Base-by-base conservation (phyloP, 53 echinoderm and acorn worm genomes). In the Arbacia lixula region DNA sequence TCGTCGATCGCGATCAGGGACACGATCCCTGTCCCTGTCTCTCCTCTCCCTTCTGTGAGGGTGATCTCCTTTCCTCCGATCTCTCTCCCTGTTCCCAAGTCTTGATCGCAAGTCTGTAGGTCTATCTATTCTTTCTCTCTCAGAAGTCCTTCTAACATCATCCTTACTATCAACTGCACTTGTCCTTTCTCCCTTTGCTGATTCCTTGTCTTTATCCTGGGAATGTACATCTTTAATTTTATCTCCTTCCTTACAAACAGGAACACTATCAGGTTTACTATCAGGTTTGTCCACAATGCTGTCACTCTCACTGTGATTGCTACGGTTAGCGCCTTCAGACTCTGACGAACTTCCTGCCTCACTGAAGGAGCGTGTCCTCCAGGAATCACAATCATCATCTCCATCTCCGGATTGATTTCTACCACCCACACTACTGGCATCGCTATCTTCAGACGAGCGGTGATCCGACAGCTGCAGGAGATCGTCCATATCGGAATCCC, bases 1-100 rank as follows among this genome's bases (percentile, higher is more conserved):
- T n/a, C n/a, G n/a, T n/a, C n/a, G n/a, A n/a, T n/a, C n/a, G n/a
- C n/a, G n/a, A n/a, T n/a, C n/a, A n/a, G n/a, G n/a, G n/a, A n/a
- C n/a, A n/a, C n/a, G n/a, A n/a, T 72, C 72, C 63, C 71, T 58
- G 21, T 80, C 78, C 35, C 75, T 31, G 41, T 88, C 88, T 72
- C 78, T 72, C 3, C 56, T 72, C 21, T 53, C 53, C 22, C 65
- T 52, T 26, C 19, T 64, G 34, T 14, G n/a, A n/a, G 4, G 19
- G 34, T 11, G 12, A 50, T 49, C 19, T 29, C 66, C 35, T 5
- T 66, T 46, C 25, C 66, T 41, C 25, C 52, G 32, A 3, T 42
- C 39, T 42, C 31, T 3, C 16, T 82, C 67, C 38, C 39, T 67
- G 17, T 4, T 37, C n/a, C 67, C 22, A 37, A 67, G 67, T 20